These are phyloP conservation scores for Aspidiotus rigidus DNA, from an alignment of 2,888 invertebrate species.

Conservation along the genomic window DNA sequence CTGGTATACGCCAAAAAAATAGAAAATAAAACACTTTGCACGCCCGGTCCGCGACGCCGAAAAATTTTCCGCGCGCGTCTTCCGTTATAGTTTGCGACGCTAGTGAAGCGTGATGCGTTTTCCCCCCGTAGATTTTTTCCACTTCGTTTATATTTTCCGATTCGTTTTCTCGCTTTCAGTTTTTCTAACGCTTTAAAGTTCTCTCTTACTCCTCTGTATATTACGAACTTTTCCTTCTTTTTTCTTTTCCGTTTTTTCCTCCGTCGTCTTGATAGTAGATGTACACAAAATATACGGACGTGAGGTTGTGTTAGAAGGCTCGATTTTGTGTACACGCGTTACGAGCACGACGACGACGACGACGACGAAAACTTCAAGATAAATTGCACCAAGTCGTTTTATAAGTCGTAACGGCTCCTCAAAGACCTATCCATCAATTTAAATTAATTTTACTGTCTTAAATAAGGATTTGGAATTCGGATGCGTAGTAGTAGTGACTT, in stretches of 20 bases:
- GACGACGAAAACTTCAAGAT: slow-evolving; percentile 17
- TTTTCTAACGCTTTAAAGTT: slow-evolving; percentile 6
- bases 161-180: background rate
- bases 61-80: slow-evolving; percentile 19
- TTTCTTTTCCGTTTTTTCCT: slow-evolving; percentile 5
- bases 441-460: slow-evolving; percentile 23
- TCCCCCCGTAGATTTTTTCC: slow-evolving; percentile 18
- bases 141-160: background rate
- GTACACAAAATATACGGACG: background rate
- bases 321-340: slow-evolving; percentile 6
- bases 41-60: slow-evolving; percentile 15
- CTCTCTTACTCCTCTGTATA: background rate
- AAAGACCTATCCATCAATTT: slow-evolving; percentile 30
- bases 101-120: slow-evolving; percentile 18
- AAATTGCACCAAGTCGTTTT: slow-evolving; percentile 21
- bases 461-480: background rate
- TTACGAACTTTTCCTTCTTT: background rate
- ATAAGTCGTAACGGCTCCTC: slow-evolving; percentile 31
- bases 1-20: slow-evolving; percentile 3
- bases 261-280: background rate
- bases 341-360: slow-evolving; percentile 7
- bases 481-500: background rate
- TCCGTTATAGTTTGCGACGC: too few species aligned
- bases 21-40: slow-evolving; percentile 30
- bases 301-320: background rate